Percentiles rank a stretch among this genome's conserved stretches.
Conservation (phyloP, 2,888 invertebrate genomes). For the Cylloceria caligata region DNA sequence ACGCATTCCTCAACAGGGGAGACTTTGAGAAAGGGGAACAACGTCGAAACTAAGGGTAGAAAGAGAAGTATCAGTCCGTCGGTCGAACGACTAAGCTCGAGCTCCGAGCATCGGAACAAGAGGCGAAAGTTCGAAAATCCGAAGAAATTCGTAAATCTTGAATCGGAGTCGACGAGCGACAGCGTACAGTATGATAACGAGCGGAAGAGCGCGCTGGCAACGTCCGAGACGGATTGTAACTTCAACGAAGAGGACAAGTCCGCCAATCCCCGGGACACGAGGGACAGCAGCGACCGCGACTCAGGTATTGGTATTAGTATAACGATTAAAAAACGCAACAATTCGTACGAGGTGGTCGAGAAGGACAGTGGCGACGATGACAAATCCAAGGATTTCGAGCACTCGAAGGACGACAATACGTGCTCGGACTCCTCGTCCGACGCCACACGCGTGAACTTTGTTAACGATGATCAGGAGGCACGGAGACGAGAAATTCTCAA, state of each 20-base stretch:
- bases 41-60: background rate
- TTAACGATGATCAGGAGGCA: constrained; percentile 25
- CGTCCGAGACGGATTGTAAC: constrained; percentile 55
- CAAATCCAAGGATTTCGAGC: constrained; percentile 66
- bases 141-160: background rate
- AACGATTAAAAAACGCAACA: constrained; percentile 82
- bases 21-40: background rate
- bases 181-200: constrained; percentile 45
- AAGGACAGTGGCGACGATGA: constrained; percentile 73
- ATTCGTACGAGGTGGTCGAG: constrained; percentile 82
- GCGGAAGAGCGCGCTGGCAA: constrained; percentile 11
- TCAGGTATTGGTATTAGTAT: constrained; percentile 81
- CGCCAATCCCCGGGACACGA: constrained; percentile 49
- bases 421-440: constrained; percentile 64
- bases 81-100: constrained; percentile 20
- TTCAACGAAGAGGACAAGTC: constrained; percentile 31
- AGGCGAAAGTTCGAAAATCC: constrained; percentile 38
- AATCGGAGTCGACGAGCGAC: constrained; percentile 19
- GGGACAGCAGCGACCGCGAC: constrained; percentile 76
- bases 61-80: constrained; percentile 32
- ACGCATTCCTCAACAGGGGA: background rate
- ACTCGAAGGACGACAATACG: constrained; percentile 61
- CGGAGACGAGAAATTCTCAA: constrained; percentile 39
- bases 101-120: constrained; percentile 4
- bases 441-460: constrained; percentile 56